Evolutionary conservation across 2,797 vertebrate genomes (phyloP), one percentile per base, ranked within the genome.

Genomic region (Dryobates pubescens): DNA sequence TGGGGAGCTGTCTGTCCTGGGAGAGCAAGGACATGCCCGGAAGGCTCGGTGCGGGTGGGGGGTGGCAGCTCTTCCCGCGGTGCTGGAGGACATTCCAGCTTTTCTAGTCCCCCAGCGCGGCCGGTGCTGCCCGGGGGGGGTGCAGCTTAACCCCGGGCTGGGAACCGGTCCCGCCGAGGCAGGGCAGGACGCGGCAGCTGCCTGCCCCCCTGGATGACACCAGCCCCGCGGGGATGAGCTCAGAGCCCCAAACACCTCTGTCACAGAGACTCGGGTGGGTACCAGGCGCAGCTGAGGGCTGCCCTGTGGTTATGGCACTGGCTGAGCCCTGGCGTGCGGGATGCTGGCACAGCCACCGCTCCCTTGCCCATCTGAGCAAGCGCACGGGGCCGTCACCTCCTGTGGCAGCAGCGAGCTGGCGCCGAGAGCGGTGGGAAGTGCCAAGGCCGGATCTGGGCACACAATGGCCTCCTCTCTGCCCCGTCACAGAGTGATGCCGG

Each of bases 261-360:
- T 5, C 2, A 2, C 1, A 3, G 36, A 22, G 22, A 10, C 8
- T 5, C 4, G 1, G 17, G 34, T 13, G 29, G 41, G 30, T 22
- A 16, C 12, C 1, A 0, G 41, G 24, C 30, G 45, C 0, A 6
- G 26, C 71, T 0, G 0, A 26, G 19, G 53, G 22, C 18, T 47
- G 36, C 78, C 41, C 27, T 20, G 56, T 0, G 8, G 49, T 53
- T 18, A 13, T 0, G 0, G 34, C 1, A 1, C 32, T 2, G 0
- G 49, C 51, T 1, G 3, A 45, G 32, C 32, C 26, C 34, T 1
- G 2, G 10, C 41, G 17, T 2, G 2, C 59, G 19, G 41, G 43
- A 18, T 19, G 57, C 57, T 1, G 1, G 54, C 7, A 1, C 4
- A 2, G 49, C 61, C 19, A 13, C 17, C 0, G 7, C 63, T 57